These are phyloP conservation scores for Oscheius sp. DNA, from an alignment of 2,888 invertebrate genomes.

Conservation along the genomic window DNA sequence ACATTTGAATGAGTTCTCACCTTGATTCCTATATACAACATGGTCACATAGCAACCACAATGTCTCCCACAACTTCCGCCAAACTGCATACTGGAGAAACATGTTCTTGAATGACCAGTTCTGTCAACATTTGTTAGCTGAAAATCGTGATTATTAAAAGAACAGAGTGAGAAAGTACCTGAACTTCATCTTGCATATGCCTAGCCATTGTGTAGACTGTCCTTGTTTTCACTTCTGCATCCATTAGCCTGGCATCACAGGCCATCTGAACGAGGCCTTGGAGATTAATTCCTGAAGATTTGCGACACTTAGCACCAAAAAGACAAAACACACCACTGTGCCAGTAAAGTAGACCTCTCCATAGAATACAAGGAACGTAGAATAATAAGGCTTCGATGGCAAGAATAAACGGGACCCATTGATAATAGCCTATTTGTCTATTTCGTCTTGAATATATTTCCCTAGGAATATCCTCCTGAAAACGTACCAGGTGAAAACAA, in stretches of 20 bases:
- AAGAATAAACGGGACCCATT: slow-evolving; percentile 73
- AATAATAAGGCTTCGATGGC: slow-evolving; percentile 73
- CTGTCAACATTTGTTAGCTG: slow-evolving; percentile 71
- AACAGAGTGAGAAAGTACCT: slow-evolving; percentile 34
- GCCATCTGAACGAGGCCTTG: slow-evolving; percentile 74
- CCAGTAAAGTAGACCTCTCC: slow-evolving; percentile 73
- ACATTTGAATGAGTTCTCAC: slow-evolving; percentile 36
- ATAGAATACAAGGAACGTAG: slow-evolving; percentile 73
- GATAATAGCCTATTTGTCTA: slow-evolving; percentile 74
- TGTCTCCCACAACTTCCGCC: slow-evolving; percentile 70
- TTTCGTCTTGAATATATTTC: slow-evolving; percentile 73
- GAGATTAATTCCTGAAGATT: slow-evolving; percentile 70
- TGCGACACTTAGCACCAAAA: background rate
- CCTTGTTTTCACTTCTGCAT: slow-evolving; percentile 71
- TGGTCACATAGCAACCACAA: slow-evolving; percentile 73
- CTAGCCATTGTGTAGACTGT: slow-evolving; percentile 74
- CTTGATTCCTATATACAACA: slow-evolving; percentile 73
- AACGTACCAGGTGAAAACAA: background rate
- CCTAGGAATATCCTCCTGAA: slow-evolving; percentile 72
- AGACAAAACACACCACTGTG: slow-evolving; percentile 65
- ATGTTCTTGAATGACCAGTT: slow-evolving; percentile 63
- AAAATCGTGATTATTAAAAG: slow-evolving; percentile 28
- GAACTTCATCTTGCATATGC: slow-evolving; percentile 74
- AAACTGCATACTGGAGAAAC: slow-evolving; percentile 62
- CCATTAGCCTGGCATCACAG: slow-evolving; percentile 73